A percentile compares a stretch with the other conserved stretches of the same genome.
phyloP scores from a whole-genome alignment of 2,113 vertebrate species.

The Pan paniscus region DNA sequence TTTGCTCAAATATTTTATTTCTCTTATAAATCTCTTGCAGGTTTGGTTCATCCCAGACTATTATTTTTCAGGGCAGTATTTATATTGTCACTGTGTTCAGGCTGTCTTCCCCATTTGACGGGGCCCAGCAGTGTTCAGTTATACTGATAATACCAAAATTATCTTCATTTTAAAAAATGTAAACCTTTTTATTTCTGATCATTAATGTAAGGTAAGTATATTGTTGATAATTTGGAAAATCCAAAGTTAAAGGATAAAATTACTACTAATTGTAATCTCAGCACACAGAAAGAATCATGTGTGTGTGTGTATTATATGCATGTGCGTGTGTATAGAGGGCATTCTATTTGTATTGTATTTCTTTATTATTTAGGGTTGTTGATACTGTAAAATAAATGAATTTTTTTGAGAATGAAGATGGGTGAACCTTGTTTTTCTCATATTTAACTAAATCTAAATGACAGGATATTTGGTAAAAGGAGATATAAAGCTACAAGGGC shows the following conservation, averaged over 20 bases:
- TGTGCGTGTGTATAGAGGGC: fast-evolving
- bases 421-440: background rate
- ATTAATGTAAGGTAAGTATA: background rate
- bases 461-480: background rate
- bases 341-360: background rate
- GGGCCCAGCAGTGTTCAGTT: background rate
- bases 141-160: background rate
- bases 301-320: background rate
- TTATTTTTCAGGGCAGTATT: background rate
- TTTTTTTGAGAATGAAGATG: background rate
- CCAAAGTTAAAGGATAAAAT: background rate
- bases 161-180: background rate
- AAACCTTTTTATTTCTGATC: background rate
- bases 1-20: background rate
- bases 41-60: background rate
- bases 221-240: background rate
- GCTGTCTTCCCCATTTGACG: background rate
- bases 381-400: background rate
- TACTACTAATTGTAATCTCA: background rate
- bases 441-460: background rate
- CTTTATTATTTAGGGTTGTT: background rate
- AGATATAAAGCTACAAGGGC: background rate
- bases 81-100: background rate
- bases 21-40: background rate
- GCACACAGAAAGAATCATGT: background rate